Base-by-base conservation (phyloP, 37 sponge, comb jelly and placozoan genomes). In the Petrosia ficiformis region DNA sequence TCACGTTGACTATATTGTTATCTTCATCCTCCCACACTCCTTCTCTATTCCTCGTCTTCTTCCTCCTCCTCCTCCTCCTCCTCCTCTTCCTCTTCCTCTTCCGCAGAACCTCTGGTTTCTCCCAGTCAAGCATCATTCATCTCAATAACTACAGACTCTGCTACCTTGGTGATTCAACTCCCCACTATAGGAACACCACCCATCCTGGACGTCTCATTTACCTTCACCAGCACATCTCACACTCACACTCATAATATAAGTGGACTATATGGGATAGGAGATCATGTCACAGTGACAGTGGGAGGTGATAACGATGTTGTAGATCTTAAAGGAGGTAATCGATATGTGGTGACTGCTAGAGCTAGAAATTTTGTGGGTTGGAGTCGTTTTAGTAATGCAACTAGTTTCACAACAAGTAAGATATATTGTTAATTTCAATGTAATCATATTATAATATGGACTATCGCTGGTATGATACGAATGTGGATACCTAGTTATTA, bases 1-100 rank as follows among this genome's bases (percentile, higher is more conserved):
- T n/a, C n/a, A n/a, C n/a, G n/a, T n/a, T n/a, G n/a, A n/a, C n/a
- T n/a, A n/a, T n/a, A n/a, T n/a, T n/a, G n/a, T n/a, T n/a, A n/a
- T n/a, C n/a, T n/a, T n/a, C n/a, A n/a, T n/a, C n/a, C n/a, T n/a
- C 25, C 22, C 19, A 29, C n/a, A 21, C 14, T 30, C 19, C 25
- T 30, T 26, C 31, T 26, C 19, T 65, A 22, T 14, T 65, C n/a
- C 16, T 65, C 22, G 16, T 65, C 67, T 29, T 65, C 67, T 29
- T 65, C 67, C 19, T 65, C 67, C 19, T 65, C 67, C 19, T 65
- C 67, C 19, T 65, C 67, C 19, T 65, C 67, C 19, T 65, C 67
- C 25, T 65, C 67, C 19, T 65, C 67, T 22, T 65, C 67, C 19
- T 65, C 67, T 22, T 65, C 67, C 19, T 65, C 67, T 22, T 65